Percentiles rank a stretch among this genome's conserved stretches.
Conservation (phyloP, 2,888 invertebrate species). For the Leucania comma region DNA sequence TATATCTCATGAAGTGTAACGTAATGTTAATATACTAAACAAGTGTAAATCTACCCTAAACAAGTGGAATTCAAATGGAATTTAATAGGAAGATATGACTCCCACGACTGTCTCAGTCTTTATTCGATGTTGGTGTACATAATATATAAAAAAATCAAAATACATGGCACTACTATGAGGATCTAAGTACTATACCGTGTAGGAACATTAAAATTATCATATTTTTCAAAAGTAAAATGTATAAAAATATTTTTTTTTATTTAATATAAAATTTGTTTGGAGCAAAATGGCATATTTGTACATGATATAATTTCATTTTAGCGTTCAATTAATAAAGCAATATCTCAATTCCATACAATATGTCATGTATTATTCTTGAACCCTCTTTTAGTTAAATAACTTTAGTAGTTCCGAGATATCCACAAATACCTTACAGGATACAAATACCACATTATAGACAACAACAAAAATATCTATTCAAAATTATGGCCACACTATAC, state of each 20-base stretch:
- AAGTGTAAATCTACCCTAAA: conserved; percentile 56
- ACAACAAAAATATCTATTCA: conserved; percentile 36
- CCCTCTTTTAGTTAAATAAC: neutral
- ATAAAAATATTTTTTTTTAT: conserved; percentile 81
- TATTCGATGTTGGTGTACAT: conserved; percentile 82
- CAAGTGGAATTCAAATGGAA: conserved; percentile 54
- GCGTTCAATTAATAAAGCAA: conserved; percentile 34
- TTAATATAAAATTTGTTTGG: conserved; percentile 65
- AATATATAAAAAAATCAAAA: conserved; percentile 68
- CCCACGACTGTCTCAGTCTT: conserved; percentile 84
- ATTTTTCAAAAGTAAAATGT: conserved; percentile 78
- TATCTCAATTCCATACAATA: conserved; percentile 54
- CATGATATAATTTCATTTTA: conserved; percentile 58
- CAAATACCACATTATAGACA: conserved; percentile 49
- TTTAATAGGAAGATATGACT: conserved; percentile 57
- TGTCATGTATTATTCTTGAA: conserved; percentile 24
- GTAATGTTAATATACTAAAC: conserved; percentile 51
- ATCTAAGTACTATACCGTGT: conserved; percentile 80
- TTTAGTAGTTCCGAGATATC: conserved; percentile 16
- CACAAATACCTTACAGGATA: conserved; percentile 27
- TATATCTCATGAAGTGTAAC: conserved; percentile 12
- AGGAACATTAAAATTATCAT: conserved; percentile 82
- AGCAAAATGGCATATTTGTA: conserved; percentile 76
- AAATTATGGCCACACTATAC: conserved; percentile 46
- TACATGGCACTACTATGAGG: conserved; percentile 83